Conservation (phyloP, 2,888 invertebrate species). For the Cynaeus angustus region DNA sequence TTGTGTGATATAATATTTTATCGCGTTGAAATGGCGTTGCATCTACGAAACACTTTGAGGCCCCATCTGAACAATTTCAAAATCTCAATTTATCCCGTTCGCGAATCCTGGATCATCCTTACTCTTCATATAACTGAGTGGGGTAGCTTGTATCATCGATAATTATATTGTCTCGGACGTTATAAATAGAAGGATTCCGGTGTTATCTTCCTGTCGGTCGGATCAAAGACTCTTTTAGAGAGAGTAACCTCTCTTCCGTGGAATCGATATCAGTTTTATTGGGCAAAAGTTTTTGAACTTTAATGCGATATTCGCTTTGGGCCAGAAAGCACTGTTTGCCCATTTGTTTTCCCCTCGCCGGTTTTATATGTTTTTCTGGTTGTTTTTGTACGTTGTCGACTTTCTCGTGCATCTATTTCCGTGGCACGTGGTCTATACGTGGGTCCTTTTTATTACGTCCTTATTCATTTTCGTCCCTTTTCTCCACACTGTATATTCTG, state of each 20-base stretch:
- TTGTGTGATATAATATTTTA: slow-evolving; percentile 40
- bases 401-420: slow-evolving; percentile 60
- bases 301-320: slow-evolving; percentile 54
- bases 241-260: slow-evolving; percentile 8
- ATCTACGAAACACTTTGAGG: slow-evolving; percentile 14
- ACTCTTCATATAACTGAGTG: slow-evolving; percentile 38
- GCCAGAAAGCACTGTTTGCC: slow-evolving; percentile 56
- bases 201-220: slow-evolving; percentile 38
- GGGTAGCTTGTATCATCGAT: slow-evolving; percentile 17
- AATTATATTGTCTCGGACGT: slow-evolving; percentile 30
- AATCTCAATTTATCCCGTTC: slow-evolving; percentile 24
- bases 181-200: slow-evolving; percentile 34
- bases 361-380: slow-evolving; percentile 57
- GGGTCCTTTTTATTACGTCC: slow-evolving; percentile 51
- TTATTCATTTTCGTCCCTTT: slow-evolving; percentile 52
- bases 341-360: slow-evolving; percentile 54
- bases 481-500: slow-evolving; percentile 10
- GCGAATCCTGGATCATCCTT: slow-evolving; percentile 8
- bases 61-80: slow-evolving; percentile 23
- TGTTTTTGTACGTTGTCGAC: slow-evolving; percentile 57
- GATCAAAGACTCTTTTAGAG: slow-evolving; percentile 35
- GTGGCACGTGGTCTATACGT: too few relatives aligned
- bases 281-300: slow-evolving; percentile 56
- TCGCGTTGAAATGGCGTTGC: slow-evolving; percentile 14
- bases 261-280: slow-evolving; percentile 58